phyloP scores from a whole-genome alignment of 2,113 vertebrate species.

The Galbula dea region DNA sequence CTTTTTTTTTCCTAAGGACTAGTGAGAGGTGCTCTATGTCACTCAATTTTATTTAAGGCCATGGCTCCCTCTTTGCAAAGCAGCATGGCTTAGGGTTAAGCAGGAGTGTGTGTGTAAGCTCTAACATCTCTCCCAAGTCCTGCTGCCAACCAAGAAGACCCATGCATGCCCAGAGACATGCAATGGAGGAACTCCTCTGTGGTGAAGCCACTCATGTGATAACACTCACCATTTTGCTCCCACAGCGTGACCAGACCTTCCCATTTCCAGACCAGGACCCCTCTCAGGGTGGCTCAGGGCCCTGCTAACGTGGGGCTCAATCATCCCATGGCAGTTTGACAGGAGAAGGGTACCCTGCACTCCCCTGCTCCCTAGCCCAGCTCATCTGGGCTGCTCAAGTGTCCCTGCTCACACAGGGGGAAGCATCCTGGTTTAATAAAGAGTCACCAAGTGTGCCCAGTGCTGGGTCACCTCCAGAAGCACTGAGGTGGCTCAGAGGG shows the following conservation, averaged over 20 bases:
- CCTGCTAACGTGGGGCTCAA: not conserved
- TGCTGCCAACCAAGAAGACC: not conserved
- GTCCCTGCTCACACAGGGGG: not conserved
- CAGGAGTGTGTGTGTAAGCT: not conserved
- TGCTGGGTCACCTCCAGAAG: not conserved
- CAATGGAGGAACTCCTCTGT: not conserved
- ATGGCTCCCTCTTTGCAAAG: not conserved
- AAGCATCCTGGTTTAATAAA: not conserved
- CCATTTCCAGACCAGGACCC: not conserved
- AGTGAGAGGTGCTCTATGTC: not conserved
- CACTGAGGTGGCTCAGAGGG: fast-evolving
- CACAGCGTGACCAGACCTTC: not conserved
- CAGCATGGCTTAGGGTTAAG: not conserved
- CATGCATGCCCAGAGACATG: not conserved
- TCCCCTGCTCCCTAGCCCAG: not conserved
- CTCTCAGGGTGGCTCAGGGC: not conserved
- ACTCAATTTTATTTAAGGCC: not conserved
- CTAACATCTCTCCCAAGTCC: not conserved
- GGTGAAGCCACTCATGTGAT: not conserved
- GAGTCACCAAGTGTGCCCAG: not conserved
- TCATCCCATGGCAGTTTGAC: not conserved
- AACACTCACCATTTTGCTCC: not conserved
- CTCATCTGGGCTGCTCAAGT: not conserved
- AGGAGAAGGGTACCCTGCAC: not conserved
- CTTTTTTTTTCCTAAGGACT: not conserved